Conservation (phyloP, 2,113 vertebrate species). For the Piprites chloris region DNA sequence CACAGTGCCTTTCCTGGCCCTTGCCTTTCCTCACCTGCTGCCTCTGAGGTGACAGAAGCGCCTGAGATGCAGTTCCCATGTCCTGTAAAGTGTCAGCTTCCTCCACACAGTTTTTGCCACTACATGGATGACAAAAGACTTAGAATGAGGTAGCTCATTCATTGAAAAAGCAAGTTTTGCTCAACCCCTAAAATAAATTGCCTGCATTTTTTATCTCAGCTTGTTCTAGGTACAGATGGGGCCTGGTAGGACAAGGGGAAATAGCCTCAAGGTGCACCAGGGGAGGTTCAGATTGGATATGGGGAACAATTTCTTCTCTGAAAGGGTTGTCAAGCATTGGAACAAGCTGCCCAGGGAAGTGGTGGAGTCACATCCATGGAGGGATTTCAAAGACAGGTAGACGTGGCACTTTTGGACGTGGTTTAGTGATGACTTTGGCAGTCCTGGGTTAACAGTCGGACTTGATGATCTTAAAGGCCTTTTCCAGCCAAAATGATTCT, state of each 20-base stretch:
- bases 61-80: too few species aligned
- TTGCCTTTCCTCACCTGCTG: neutral
- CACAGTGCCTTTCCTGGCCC: neutral
- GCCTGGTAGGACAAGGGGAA: neutral
- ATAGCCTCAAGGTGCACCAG: neutral
- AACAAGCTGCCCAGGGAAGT: neutral
- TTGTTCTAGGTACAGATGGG: neutral
- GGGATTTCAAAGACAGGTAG: neutral
- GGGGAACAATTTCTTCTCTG: neutral
- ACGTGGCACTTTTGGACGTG: neutral
- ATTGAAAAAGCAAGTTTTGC: neutral
- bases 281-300: neutral
- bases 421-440: neutral
- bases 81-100: neutral
- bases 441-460: neutral
- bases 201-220: neutral
- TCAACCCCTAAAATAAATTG: neutral
- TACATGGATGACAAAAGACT: neutral
- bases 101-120: neutral
- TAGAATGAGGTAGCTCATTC: neutral
- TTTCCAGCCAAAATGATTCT: neutral
- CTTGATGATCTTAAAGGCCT: neutral
- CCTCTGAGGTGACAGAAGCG: neutral
- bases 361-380: neutral
- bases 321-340: neutral